phyloP scores from a whole-genome alignment of 2,888 invertebrate species.

The Watsonalla binaria region DNA sequence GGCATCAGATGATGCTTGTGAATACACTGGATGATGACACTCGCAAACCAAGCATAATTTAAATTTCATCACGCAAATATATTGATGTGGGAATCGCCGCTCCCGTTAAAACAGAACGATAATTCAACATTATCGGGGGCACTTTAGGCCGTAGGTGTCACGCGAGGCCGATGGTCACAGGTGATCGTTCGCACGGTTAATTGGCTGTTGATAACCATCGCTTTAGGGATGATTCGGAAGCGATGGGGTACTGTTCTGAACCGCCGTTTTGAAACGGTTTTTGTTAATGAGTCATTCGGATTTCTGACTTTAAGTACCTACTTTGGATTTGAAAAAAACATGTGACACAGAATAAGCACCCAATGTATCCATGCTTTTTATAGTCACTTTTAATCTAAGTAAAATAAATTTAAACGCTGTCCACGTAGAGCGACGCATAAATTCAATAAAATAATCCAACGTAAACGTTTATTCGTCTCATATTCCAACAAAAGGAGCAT shows the following conservation, averaged over 20 bases:
- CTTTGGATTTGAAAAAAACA: too few relatives aligned
- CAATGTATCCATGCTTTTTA: too few relatives aligned
- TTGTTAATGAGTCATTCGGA: not conserved
- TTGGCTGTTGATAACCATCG: constrained; percentile 28
- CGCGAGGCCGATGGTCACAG: constrained; percentile 50
- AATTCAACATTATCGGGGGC: constrained; percentile 33
- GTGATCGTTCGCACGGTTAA: constrained; percentile 53
- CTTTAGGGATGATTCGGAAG: constrained; percentile 20
- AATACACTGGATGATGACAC: too few relatives aligned
- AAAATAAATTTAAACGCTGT: too few relatives aligned
- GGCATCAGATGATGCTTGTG: too few relatives aligned
- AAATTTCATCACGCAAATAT: constrained; percentile 6
- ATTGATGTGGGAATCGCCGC: constrained; percentile 42
- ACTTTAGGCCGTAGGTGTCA: constrained; percentile 35
- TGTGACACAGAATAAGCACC: too few relatives aligned
- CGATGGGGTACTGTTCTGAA: constrained; percentile 12
- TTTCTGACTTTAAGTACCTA: too few relatives aligned
- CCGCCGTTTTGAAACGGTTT: constrained; percentile 2
- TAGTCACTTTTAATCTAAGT: too few relatives aligned
- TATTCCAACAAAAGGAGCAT: not conserved
- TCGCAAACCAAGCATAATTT: not conserved
- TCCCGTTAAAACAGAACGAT: constrained; percentile 17
- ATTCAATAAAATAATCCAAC: not conserved
- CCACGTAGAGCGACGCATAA: not conserved
- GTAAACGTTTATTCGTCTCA: not conserved